A percentile compares a stretch with the other conserved stretches of the same genome.
These are phyloP conservation scores for Chesias legatella DNA, from an alignment of 2,888 invertebrate genomes.

Conservation along the genomic window DNA sequence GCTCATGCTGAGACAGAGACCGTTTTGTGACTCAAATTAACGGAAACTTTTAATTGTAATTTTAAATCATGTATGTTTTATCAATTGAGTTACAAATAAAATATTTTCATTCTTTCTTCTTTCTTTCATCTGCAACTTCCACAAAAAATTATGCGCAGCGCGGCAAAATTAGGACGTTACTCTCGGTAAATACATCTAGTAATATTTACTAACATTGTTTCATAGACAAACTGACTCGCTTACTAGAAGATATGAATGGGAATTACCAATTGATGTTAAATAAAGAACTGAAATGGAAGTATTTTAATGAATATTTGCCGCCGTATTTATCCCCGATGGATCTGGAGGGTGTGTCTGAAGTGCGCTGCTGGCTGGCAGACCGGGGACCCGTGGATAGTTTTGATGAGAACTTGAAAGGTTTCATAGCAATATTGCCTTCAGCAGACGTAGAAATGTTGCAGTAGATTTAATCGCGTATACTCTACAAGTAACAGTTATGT, in stretches of 20 bases:
- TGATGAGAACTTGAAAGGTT: conserved; percentile 77
- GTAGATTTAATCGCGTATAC: conserved; percentile 34
- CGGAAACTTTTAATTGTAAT: too few relatives aligned
- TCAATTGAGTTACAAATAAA: too few relatives aligned
- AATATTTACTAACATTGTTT: too few relatives aligned
- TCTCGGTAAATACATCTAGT: too few relatives aligned
- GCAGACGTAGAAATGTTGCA: conserved; percentile 65
- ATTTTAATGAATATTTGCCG: conserved; percentile 36
- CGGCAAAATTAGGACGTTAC: conserved; percentile 2
- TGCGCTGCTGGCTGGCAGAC: conserved; percentile 44
- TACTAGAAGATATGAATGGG: conserved; percentile 44
- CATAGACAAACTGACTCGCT: conserved; percentile 49
- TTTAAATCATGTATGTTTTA: too few relatives aligned
- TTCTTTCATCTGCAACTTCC: too few relatives aligned
- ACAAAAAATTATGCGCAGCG: neutral
- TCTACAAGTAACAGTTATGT: conserved; percentile 24
- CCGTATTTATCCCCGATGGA: conserved; percentile 54
- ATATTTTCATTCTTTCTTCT: too few relatives aligned
- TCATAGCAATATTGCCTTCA: conserved; percentile 56
- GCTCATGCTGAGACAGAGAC: too few relatives aligned
- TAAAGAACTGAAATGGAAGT: conserved; percentile 28
- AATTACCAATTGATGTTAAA: conserved; percentile 27
- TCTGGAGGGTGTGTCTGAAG: conserved; percentile 42
- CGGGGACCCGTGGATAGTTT: conserved; percentile 48
- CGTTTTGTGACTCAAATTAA: too few relatives aligned